Evolutionary conservation across 2,797 vertebrate species (phyloP).

Genomic region (Pelobates cultripes): DNA sequence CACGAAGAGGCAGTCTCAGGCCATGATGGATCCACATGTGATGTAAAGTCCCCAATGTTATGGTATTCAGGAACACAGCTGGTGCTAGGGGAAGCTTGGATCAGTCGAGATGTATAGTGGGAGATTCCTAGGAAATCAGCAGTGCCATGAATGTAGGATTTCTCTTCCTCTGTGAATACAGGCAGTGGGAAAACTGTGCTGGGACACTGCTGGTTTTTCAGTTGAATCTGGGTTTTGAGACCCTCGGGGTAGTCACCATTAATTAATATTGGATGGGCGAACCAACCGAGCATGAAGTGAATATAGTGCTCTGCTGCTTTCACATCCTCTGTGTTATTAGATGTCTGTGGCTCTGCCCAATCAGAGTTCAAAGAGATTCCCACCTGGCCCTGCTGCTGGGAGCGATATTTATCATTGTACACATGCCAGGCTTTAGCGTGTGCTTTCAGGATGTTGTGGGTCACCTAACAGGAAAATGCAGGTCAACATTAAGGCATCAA

Average conservation of each 20-base stretch:
- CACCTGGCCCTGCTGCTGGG: slow-evolving; percentile 80
- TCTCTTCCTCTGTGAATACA: slow-evolving; percentile 81
- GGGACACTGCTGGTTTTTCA: slow-evolving; percentile 73
- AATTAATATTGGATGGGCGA: slow-evolving; percentile 92
- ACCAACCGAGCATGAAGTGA: slow-evolving; percentile 94
- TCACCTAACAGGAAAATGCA: slow-evolving; percentile 69
- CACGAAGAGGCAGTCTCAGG: slow-evolving; percentile 79
- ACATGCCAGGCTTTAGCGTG: slow-evolving; percentile 90
- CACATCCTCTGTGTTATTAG: slow-evolving; percentile 70
- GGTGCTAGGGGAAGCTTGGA: slow-evolving; percentile 63
- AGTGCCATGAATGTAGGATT: slow-evolving; percentile 77
- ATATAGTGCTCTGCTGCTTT: slow-evolving; percentile 84
- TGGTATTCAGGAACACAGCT: slow-evolving; percentile 75
- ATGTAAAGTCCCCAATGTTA: slow-evolving; percentile 80
- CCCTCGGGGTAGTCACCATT: slow-evolving; percentile 86
- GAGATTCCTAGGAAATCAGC: slow-evolving; percentile 93
- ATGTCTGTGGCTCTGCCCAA: slow-evolving; percentile 83
- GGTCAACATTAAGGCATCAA: not conserved
- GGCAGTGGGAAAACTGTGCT: slow-evolving; percentile 75
- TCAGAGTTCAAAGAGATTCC: slow-evolving; percentile 91
- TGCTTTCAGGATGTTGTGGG: slow-evolving; percentile 87
- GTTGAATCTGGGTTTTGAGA: slow-evolving; percentile 78
- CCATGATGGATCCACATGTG: slow-evolving; percentile 80
- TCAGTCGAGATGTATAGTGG: slow-evolving; percentile 84
- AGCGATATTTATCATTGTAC: slow-evolving; percentile 79